phyloP scores from a whole-genome alignment of 1,140 invertebrate species.

The Euwallacea fornicatus region DNA sequence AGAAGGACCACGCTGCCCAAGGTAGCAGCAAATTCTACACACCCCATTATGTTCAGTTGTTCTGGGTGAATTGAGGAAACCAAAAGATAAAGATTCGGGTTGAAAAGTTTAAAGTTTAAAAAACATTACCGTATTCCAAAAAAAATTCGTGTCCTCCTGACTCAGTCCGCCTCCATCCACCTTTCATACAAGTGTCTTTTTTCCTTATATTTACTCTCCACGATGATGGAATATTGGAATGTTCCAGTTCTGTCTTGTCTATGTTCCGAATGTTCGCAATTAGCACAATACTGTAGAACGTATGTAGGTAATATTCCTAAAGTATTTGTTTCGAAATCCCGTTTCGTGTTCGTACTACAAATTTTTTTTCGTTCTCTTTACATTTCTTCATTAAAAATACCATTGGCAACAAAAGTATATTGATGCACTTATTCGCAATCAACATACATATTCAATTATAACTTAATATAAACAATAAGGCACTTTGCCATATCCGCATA shows the following conservation, averaged over 20 bases:
- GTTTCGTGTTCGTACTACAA: background rate
- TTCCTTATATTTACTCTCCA: too few relatives aligned
- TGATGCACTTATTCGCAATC: too few relatives aligned
- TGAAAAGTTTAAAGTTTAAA: background rate
- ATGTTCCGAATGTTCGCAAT: background rate
- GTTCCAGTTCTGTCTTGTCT: background rate
- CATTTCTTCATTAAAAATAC: background rate
- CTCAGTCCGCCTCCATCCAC: conserved; percentile 49
- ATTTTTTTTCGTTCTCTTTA: background rate
- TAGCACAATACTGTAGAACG: background rate
- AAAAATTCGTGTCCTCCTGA: conserved; percentile 52
- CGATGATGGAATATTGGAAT: background rate
- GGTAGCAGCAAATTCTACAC: conserved; percentile 80
- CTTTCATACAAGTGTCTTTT: conserved; percentile 28
- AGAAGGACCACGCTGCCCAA: conserved; percentile 76
- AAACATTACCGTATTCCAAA: conserved; percentile 50
- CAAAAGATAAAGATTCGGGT: background rate
- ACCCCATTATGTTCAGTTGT: conserved; percentile 54
- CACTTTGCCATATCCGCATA: too few relatives aligned
- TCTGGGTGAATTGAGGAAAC: conserved; percentile 39
- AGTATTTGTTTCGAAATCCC: background rate
- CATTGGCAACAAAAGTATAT: too few relatives aligned
- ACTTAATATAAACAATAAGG: too few relatives aligned
- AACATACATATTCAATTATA: too few relatives aligned
- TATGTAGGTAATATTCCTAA: background rate